Base-by-base conservation (phyloP, 2,113 vertebrate genomes). In the Xyliphius kryptos region DNA sequence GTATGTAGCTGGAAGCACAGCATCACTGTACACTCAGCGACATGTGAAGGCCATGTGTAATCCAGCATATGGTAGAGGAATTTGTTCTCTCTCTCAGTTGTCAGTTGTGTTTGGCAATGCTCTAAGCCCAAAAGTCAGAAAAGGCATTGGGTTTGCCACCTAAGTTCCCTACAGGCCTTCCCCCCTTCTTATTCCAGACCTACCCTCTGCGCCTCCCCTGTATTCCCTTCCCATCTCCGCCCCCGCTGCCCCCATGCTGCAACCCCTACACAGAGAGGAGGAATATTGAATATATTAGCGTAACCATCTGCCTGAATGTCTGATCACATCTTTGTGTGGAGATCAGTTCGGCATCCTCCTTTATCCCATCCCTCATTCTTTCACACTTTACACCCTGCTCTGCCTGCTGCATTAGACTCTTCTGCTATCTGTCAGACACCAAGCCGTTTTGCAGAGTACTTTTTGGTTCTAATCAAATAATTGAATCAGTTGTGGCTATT, bases 271-370 rank as follows among this genome's bases (percentile, higher is more conserved):
- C 61, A 63, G n/a, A 55, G 69, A 79, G 75, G 72, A 74, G 70
- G 71, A 79, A 57, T 70, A 66, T 20, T 80, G 80, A 77, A 80
- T 82, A 67, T 51, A 80, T 84, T 83, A 83, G 75, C 82, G 82
- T 85, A 79, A 80, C 63, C 64, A 51, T 72, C 69, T 62, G 73
- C 60, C 69, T 54, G 61, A 69, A 63, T 66, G 69, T 70, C 68
- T 72, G 67, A 75, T 77, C 73, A 66, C 71, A 72, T 77, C 75
- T 77, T 74, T 71, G 72, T 69, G 62, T 47, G 61, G 44, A 52
- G 43, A 65, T 76, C n/a, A n/a, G n/a, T n/a, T n/a, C n/a, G n/a
- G n/a, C n/a, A n/a, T n/a, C n/a, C n/a, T n/a, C n/a, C n/a, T n/a
- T n/a, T n/a, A n/a, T n/a, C n/a, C n/a, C n/a, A n/a, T n/a, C n/a